Evolutionary conservation across 2,797 vertebrate genomes (phyloP), one percentile per base, ranked within the genome.

Genomic region (Mionectes olivaceus): DNA sequence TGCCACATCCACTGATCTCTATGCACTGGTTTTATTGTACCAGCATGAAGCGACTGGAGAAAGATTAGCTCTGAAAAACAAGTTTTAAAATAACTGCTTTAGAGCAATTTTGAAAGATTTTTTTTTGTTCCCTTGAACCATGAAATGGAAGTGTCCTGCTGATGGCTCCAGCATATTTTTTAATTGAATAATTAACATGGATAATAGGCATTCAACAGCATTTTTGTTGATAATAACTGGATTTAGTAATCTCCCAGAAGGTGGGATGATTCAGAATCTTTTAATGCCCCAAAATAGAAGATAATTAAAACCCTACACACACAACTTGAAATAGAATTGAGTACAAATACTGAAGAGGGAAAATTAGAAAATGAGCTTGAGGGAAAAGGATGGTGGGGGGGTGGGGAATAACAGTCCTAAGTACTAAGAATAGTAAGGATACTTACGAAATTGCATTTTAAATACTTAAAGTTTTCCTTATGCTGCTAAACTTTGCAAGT

Each of bases 251-350:
- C 83, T 95, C 92, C 73, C 90, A 90, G 90, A 95, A 96, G 90
- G 96, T 96, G 82, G 90, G 78, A 92, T 97, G 91, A 96, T 92
- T 96, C 89, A 94, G 82, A 77, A 85, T 96, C 74, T 94, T 89
- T 76, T 79, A 91, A 75, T 91, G 47, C 74, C 68, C 74, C 41
- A 59, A 82, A 96, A 94, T 74, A 91, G 94, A 93, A 86, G 90
- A 63, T 92, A 94, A 93, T 95, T 94, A 96, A 87, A 95, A 69
- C 83, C 47, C 67, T 74, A 49, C 80, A 67, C 46, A 25, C 28
- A 79, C 53, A 96, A 88, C 50, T 90, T 68, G 73, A 88, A 94
- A 82, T 53, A 93, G 89, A 93, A 91, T 91, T 82, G 79, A 89
- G 69, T 93, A 83, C 59, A 82, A 94, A 82, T 84, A 50, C 25